Evolutionary conservation across 2,888 invertebrate genomes (phyloP), one percentile per base, ranked within the genome.

Genomic region (Acrobasis repandana): DNA sequence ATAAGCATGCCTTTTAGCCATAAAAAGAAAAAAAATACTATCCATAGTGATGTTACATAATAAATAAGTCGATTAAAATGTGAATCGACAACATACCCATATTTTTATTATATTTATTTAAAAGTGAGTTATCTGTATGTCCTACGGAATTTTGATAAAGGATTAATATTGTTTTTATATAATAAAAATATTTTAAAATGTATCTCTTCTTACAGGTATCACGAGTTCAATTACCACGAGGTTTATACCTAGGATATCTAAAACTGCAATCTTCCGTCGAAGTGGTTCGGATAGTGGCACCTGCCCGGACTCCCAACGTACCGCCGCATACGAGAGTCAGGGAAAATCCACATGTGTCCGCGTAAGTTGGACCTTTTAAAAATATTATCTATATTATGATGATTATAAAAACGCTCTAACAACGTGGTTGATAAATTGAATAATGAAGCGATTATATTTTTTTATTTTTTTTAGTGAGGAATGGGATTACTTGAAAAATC

Each of bases 261-360:
- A 99, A 99, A 86, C 96, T 99, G 93, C 97, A 98, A 82, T 98
- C 98, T 70, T 98, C 98, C 1, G 97, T 99, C 61, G 99, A 99
- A 84, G 95, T 97, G 64, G 97, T 99, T 52, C 96, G 98, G 75
- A 96, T 99, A 10, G 96, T 99, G 52, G 98, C 98, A 28, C 97
- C 98, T 0, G 95, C 96, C 60, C 96, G 97, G 76, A 95, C 97
- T 1, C 99, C 99, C 5, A 99, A 98, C 83, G 97, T 98, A 70
- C 94, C 99, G 68, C 99, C 99, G 0, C 97, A 98, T 82, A 96
- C 96, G 67, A 97, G 97, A 83, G 95, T 99, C 46, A 93, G 99
- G 64, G 97, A 98, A 71, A 99, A 99, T 90, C 97, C 98, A 1
- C 98, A 99, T 81, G 97, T 99, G 0, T 98, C 98, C 14, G 96